Conservation (phyloP, 1,140 invertebrate genomes). For the Atta texana region DNA sequence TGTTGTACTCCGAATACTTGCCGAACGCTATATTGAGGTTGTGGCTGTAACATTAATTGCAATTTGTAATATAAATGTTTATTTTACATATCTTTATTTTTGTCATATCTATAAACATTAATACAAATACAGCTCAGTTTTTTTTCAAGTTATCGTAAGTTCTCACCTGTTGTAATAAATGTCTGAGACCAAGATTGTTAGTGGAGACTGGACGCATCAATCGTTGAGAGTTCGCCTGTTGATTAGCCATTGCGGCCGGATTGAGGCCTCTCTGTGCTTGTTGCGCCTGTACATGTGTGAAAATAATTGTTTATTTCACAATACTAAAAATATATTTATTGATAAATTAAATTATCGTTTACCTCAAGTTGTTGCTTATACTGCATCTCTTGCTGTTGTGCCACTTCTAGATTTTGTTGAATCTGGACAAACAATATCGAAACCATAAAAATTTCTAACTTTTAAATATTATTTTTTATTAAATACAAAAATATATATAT, state of each 20-base stretch:
- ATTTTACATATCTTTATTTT: neutral
- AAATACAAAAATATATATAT: slow-evolving; percentile 37
- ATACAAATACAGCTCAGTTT: slow-evolving; percentile 30
- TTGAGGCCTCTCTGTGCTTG: slow-evolving; percentile 84
- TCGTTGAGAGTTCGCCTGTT: slow-evolving; percentile 86
- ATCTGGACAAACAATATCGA: slow-evolving; percentile 84
- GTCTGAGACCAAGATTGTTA: slow-evolving; percentile 90
- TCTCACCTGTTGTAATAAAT: slow-evolving; percentile 89
- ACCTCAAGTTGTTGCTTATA: slow-evolving; percentile 92
- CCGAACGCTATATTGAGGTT: slow-evolving; percentile 83
- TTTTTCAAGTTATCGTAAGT: neutral
- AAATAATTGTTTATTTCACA: slow-evolving; percentile 10
- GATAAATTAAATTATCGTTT: slow-evolving; percentile 57
- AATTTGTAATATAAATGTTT: neutral
- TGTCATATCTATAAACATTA: neutral
- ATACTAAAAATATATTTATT: slow-evolving; percentile 24
- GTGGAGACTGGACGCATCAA: slow-evolving; percentile 89
- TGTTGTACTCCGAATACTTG: slow-evolving; percentile 85
- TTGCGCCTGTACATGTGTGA: slow-evolving; percentile 76
- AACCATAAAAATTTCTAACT: neutral
- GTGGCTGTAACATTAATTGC: slow-evolving; percentile 77
- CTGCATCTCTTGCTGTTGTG: slow-evolving; percentile 92
- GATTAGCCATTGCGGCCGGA: slow-evolving; percentile 81
- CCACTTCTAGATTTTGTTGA: slow-evolving; percentile 91
- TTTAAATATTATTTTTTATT: neutral